Conservation (phyloP, 1,140 invertebrate species). For the Calephelis virginiensis region DNA sequence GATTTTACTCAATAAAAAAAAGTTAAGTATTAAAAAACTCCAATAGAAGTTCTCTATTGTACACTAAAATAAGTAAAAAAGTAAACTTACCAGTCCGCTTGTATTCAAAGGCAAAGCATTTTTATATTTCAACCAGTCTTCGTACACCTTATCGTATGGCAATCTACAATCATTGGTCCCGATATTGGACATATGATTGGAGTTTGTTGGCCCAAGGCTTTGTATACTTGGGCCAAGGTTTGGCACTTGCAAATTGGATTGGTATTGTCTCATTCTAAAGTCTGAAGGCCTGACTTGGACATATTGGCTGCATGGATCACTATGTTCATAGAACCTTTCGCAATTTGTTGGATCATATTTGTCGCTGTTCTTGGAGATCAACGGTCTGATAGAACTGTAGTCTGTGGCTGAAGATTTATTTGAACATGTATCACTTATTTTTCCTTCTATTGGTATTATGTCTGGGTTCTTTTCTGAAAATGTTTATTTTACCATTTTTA, state of each 20-base stretch:
- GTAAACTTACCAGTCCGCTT: conserved; percentile 58
- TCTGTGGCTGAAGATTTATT: conserved; percentile 66
- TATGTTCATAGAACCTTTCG: conserved; percentile 54
- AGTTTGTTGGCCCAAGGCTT: conserved; percentile 45
- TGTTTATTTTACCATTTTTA: too few species aligned
- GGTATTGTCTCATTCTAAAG: conserved; percentile 47
- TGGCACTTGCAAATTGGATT: conserved; percentile 41
- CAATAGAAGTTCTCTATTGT: too few species aligned
- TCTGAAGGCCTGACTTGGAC: conserved; percentile 57
- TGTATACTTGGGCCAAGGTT: conserved; percentile 57
- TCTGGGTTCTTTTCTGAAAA: conserved; percentile 66
- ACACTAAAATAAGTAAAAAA: not conserved
- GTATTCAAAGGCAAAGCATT: conserved; percentile 68
- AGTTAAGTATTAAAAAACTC: too few species aligned
- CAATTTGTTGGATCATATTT: conserved; percentile 57
- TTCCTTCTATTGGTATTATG: conserved; percentile 66
- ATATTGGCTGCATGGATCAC: conserved; percentile 55
- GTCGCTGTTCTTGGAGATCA: conserved; percentile 55
- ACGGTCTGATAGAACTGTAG: conserved; percentile 57
- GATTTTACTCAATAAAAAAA: too few species aligned
- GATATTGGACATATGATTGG: conserved; percentile 53
- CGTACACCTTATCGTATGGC: conserved; percentile 66
- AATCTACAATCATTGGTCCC: conserved; percentile 54
- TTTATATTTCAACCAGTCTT: conserved; percentile 72
- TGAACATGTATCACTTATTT: conserved; percentile 64